Percentiles rank a stretch among this genome's conserved stretches.
Conservation (phyloP, 2,797 vertebrate species). For the Pantherophis alleghaniensis region DNA sequence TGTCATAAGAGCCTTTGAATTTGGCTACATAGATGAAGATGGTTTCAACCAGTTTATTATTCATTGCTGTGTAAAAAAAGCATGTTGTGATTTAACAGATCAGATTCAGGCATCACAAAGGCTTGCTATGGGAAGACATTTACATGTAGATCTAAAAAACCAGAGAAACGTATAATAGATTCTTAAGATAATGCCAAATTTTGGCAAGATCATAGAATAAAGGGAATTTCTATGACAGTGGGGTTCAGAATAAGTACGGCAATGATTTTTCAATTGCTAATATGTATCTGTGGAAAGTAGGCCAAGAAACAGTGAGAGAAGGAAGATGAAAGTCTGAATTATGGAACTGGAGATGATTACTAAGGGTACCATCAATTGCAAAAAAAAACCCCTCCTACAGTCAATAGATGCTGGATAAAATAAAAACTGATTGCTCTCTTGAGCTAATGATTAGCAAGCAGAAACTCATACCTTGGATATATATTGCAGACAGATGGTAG, state of each 20-base stretch:
- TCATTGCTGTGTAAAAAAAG: constrained; percentile 52
- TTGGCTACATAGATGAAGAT: constrained; percentile 46
- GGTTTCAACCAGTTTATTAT: constrained; percentile 53
- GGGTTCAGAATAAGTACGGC: not conserved
- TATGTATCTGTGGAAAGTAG: not conserved
- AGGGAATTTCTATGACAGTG: not conserved
- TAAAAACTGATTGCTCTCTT: not conserved
- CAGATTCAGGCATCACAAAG: constrained; percentile 6
- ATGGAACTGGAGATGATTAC: not conserved
- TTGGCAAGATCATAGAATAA: not conserved
- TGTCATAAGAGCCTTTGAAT: constrained; percentile 25
- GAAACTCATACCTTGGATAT: not conserved
- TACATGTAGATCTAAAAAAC: not conserved
- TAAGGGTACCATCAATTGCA: not conserved
- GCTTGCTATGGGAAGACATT: not conserved
- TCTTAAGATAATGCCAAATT: not conserved
- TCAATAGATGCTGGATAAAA: not conserved
- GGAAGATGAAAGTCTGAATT: not conserved
- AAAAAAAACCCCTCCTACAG: not conserved
- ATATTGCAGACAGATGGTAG: not conserved
- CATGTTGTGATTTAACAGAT: constrained; percentile 30
- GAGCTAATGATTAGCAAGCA: not conserved
- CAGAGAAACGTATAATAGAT: not conserved
- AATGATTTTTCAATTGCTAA: not conserved
- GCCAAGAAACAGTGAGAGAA: not conserved